Conservation (phyloP, 2,797 vertebrate genomes). For the Loriculus beryllinus region DNA sequence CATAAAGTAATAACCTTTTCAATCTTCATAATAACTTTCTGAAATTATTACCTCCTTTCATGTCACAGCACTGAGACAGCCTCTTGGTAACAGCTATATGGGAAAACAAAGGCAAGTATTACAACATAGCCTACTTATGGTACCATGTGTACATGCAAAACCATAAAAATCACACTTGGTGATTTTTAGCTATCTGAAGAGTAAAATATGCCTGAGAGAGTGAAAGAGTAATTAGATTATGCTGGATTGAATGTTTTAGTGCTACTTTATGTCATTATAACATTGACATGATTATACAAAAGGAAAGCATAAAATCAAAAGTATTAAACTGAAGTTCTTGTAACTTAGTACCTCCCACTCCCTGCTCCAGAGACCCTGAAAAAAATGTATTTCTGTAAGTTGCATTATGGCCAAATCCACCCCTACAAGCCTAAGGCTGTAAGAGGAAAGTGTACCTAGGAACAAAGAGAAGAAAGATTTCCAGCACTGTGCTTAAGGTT, state of each 20-base stretch:
- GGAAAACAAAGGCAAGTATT: conserved; percentile 13
- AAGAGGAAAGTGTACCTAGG: not conserved
- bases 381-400: not conserved
- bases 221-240: conserved; percentile 38
- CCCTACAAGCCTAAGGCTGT: not conserved
- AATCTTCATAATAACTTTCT: not conserved
- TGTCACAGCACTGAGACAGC: not conserved
- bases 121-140: not conserved
- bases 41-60: not conserved
- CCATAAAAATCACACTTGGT: not conserved
- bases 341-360: not conserved
- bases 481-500: not conserved
- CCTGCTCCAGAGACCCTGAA: not conserved
- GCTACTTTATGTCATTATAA: conserved; percentile 18
- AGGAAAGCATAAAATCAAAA: not conserved
- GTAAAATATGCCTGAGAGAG: not conserved
- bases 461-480: not conserved
- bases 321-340: not conserved
- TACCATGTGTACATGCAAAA: not conserved
- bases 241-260: conserved; percentile 20
- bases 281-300: conserved; percentile 8
- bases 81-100: not conserved
- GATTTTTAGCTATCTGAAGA: conserved; percentile 1
- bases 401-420: not conserved
- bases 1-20: not conserved